Evolutionary conservation across 2,888 invertebrate genomes (phyloP), one percentile per base, ranked within the genome.

Genomic region (Dusona sp.): DNA sequence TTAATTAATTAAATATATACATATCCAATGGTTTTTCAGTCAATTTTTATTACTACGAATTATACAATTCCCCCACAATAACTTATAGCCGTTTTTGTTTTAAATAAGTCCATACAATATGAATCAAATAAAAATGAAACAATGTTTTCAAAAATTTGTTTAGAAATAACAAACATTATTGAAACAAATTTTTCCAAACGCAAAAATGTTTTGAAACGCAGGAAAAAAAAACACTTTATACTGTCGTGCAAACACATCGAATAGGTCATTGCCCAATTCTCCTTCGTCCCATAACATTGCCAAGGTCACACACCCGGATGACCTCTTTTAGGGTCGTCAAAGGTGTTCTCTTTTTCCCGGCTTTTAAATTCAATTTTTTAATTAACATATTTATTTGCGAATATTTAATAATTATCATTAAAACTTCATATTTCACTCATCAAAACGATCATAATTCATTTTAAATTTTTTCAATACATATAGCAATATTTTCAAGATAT

Each of bases 281-380:
- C 19, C 48, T 16, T 48, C 16, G 22, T 48, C 45, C 70, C 45
- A 0, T 45, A 29, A 70, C 48, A 45, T 29, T 45, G 48, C 48
- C 70, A 70, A 70, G 70, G 70, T 79, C 68, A 29, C 48, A 38
- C 68, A 22, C 38, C 25, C 25, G 70, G 48, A 29, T 70, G 70
- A 70, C 45, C 70, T 70, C 70, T 29, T 29, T 25, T 48, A 48
- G 48, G 70, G 70, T 70, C 70, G 29, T 25, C 29, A 45, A 45
- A 29, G 70, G 57, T 61, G 57, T 61, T 51, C n/a, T 51, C 51
- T 51, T 51, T 29, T 29, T 13, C 57, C 22, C 57, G 25, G 16
- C 29, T 57, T 25, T 22, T n/a, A 25, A 13, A 61, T 61, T 61
- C 57, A 61, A 29, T 29, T 29, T 61, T 29, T 13, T 13, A 61